These are phyloP conservation scores for Melanogrammus aeglefinus DNA, from an alignment of 2,797 vertebrate genomes.

Conservation along the genomic window DNA sequence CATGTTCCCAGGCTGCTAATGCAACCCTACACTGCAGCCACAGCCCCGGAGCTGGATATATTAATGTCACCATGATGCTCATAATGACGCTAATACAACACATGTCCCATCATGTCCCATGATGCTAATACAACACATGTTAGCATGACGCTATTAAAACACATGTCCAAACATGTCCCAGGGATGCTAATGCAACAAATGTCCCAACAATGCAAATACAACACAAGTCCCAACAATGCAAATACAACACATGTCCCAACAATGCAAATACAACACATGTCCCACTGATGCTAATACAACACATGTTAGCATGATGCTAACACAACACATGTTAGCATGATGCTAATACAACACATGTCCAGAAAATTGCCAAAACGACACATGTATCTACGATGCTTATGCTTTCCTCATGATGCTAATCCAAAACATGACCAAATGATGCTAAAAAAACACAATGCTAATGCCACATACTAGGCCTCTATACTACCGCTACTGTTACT, in stretches of 20 bases:
- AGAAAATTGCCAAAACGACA: too few species aligned
- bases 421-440: background rate
- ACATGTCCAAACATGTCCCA: background rate
- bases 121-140: background rate
- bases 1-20: constrained; percentile 3
- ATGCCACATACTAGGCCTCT: background rate
- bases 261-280: background rate
- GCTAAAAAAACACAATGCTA: background rate
- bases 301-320: background rate
- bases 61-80: constrained; percentile 3
- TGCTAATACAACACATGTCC: background rate
- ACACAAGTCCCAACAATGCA: background rate
- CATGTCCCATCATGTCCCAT: background rate
- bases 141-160: background rate
- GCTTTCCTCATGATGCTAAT: too few species aligned
- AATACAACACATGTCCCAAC: background rate
- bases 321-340: background rate
- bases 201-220: background rate
- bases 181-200: background rate
- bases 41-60: constrained; percentile 1
- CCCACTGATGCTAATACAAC: background rate
- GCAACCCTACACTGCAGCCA: background rate
- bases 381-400: too few species aligned
- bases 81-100: background rate
- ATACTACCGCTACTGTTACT: too few species aligned